phyloP scores from a whole-genome alignment of 2,113 vertebrate species.

The Colossoma macropomum region DNA sequence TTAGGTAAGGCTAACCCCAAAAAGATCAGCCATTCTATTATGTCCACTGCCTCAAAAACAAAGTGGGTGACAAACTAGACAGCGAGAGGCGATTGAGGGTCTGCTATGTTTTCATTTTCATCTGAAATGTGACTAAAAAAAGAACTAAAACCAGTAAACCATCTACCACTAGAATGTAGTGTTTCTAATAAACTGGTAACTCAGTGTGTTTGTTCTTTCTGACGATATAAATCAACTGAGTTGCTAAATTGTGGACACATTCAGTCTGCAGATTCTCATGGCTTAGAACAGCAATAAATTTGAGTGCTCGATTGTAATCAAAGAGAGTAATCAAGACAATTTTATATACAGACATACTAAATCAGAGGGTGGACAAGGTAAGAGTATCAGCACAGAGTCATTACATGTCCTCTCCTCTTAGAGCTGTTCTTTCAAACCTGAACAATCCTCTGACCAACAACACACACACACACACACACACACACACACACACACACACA shows the following conservation, averaged over 20 bases:
- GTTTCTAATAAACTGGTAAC: neutral
- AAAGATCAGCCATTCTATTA: too few species aligned
- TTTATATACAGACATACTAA: too few species aligned
- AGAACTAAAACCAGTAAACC: too few species aligned
- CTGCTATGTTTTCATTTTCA: too few species aligned
- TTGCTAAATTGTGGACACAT: neutral
- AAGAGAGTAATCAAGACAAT: neutral
- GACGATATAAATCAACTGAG: neutral
- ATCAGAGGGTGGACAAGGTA: neutral
- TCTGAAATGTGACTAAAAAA: too few species aligned
- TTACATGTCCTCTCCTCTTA: constrained; percentile 10
- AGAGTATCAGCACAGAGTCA: neutral
- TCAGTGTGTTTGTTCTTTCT: neutral
- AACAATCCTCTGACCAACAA: constrained; percentile 1
- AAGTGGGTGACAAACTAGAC: too few species aligned
- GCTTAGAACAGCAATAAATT: neutral
- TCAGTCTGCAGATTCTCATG: neutral
- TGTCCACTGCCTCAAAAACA: too few species aligned
- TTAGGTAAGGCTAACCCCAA: too few species aligned
- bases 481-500: neutral
- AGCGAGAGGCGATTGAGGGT: too few species aligned
- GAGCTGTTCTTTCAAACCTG: constrained; percentile 8
- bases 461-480: neutral
- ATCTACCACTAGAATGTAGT: neutral
- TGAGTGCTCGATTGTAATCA: constrained; percentile 8